These are phyloP conservation scores for Tangara arthus DNA, from an alignment of 2,797 vertebrate species.

Conservation along the genomic window DNA sequence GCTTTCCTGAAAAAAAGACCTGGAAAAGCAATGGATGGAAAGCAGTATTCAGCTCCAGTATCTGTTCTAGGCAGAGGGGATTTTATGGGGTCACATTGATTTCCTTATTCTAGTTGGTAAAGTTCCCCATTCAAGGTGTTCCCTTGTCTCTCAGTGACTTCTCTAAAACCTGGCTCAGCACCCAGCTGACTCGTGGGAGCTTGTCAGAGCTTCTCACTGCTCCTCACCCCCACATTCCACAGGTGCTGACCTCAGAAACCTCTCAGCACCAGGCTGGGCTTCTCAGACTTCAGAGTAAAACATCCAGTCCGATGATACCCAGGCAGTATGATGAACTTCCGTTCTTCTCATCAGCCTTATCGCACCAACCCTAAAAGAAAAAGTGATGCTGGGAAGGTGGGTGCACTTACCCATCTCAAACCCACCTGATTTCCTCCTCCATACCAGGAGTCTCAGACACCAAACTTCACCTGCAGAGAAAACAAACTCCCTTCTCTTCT, in stretches of 20 bases:
- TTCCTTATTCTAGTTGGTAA: background rate
- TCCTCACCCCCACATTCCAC: background rate
- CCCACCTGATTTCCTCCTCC: background rate
- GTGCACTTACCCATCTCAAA: background rate
- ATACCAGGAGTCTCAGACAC: background rate
- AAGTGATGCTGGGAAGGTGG: background rate
- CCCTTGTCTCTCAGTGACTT: background rate
- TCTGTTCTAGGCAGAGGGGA: background rate
- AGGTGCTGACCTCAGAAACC: background rate
- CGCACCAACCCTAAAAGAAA: background rate
- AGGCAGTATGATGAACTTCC: background rate
- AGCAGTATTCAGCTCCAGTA: background rate
- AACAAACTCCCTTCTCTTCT: background rate
- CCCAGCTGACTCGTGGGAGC: rapidly evolving
- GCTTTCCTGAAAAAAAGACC: background rate
- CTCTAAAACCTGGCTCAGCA: background rate
- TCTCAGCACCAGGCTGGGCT: background rate
- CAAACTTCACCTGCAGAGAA: background rate
- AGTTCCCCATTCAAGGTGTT: background rate
- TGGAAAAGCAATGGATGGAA: background rate
- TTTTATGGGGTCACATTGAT: background rate
- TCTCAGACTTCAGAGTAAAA: background rate
- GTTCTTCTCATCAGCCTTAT: background rate
- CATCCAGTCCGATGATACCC: background rate
- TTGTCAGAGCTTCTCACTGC: background rate